Conservation (phyloP, 2,888 invertebrate species). For the Adela reaumurella region DNA sequence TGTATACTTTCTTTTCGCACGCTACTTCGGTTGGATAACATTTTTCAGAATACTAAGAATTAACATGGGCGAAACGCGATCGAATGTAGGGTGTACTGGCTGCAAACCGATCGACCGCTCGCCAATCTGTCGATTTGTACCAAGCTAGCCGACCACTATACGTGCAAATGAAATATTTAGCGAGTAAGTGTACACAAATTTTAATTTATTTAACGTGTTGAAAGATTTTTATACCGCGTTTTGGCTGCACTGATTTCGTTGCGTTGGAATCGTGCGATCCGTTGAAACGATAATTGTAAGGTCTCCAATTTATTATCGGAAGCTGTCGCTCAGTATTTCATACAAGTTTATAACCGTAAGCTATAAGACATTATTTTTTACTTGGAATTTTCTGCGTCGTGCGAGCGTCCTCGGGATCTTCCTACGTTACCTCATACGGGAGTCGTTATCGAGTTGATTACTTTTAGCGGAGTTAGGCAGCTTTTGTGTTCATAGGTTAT, state of each 20-base stretch:
- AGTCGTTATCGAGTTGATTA: not conserved
- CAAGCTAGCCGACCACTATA: slow-evolving; percentile 23
- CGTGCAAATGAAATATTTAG: slow-evolving; percentile 32
- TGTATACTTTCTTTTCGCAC: too few relatives aligned
- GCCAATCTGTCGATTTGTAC: slow-evolving; percentile 1
- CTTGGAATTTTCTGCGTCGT: not conserved
- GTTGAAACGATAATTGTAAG: too few relatives aligned
- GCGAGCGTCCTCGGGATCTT: not conserved
- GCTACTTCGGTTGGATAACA: too few relatives aligned
- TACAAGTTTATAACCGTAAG: too few relatives aligned
- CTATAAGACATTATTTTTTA: not conserved
- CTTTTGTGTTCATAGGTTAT: not conserved
- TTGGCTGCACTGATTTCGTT: too few relatives aligned
- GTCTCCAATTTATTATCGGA: too few relatives aligned
- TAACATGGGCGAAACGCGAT: too few relatives aligned
- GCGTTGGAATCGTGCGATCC: too few relatives aligned
- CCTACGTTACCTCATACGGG: not conserved
- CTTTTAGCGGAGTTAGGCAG: not conserved
- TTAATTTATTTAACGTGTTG: slow-evolving; percentile 33
- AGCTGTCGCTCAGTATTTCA: too few relatives aligned
- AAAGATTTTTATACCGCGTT: slow-evolving; percentile 18
- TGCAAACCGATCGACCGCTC: too few relatives aligned
- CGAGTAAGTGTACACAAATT: slow-evolving; percentile 32
- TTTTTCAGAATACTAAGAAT: too few relatives aligned
- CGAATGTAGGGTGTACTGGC: too few relatives aligned